Evolutionary conservation across 1,140 invertebrate species (phyloP).

Genomic region (Plectus sambesii): DNA sequence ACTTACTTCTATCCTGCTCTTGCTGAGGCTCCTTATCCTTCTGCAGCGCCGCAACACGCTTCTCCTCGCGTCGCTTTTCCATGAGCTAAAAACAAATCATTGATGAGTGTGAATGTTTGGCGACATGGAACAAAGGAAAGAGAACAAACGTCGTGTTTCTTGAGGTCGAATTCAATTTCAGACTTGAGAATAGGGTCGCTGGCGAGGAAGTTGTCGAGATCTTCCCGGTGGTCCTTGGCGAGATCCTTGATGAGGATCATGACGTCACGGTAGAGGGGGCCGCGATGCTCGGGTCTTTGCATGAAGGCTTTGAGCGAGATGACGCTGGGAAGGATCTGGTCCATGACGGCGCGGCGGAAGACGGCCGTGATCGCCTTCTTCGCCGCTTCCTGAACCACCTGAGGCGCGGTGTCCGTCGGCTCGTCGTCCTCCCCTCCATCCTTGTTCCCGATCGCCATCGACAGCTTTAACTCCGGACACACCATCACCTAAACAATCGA

Average conservation of each 20-base stretch:
- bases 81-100: too few relatives aligned
- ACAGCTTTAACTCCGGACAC: too few relatives aligned
- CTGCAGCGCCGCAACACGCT: too few relatives aligned
- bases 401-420: slow-evolving; percentile 25
- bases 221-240: slow-evolving; percentile 18
- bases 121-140: too few relatives aligned
- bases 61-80: too few relatives aligned
- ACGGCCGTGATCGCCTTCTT: slow-evolving; percentile 21
- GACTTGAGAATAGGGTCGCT: slow-evolving; percentile 22
- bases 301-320: slow-evolving; percentile 18
- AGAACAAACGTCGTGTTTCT: slow-evolving; percentile 4
- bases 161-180: slow-evolving; percentile 22
- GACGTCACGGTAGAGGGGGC: slow-evolving; percentile 3
- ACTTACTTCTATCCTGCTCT: too few relatives aligned
- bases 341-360: slow-evolving; percentile 18
- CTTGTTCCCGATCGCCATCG: too few relatives aligned
- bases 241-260: slow-evolving; percentile 16
- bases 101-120: too few relatives aligned
- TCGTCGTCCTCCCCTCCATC: slow-evolving; percentile 25
- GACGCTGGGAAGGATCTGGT: slow-evolving; percentile 18
- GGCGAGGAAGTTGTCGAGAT: slow-evolving; percentile 21
- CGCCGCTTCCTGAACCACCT: slow-evolving; percentile 23
- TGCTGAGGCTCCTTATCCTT: too few relatives aligned
- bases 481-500: too few relatives aligned
- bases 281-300: slow-evolving; percentile 13